Evolutionary conservation across 2,113 vertebrate species (phyloP), one percentile per base, ranked within the genome.

Genomic region (Tylochromis polylepis): DNA sequence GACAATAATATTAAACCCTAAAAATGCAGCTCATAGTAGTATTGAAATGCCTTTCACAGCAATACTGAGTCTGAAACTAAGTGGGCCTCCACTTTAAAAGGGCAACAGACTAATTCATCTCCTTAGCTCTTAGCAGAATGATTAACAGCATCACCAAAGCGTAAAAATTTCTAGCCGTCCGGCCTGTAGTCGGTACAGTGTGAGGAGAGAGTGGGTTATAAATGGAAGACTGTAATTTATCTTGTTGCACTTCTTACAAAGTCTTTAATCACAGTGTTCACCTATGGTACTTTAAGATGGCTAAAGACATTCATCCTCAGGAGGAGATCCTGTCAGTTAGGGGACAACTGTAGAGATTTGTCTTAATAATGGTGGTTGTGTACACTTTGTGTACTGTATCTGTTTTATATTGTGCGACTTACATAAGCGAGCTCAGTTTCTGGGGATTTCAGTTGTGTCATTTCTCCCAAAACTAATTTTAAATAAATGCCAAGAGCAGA

Each of bases 181-280:
- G 11, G 20, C 14, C 82, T 55, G 16, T 5, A 4, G 38, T 60
- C 8, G 1, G 11, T 83, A 16, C 80, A 12, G 34, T 56, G 60
- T 85, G 58, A 87, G 60, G 62, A 81, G 29, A 67, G 46, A 14
- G 59, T 7, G 24, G 11, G 70, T 84, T 91, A 70, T 84, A 88
- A 94, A 95, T 93, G 88, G 87, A 89, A 85, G 57, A 85, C n/a
- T 83, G 84, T 81, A 56, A 93, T 92, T 92, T 59, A 79, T 93
- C 89, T 92, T 82, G 41, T 49, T 62, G 81, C 65, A 18, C 58
- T 34, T 88, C 36, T 77, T 53, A 57, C 31, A 24, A 15, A 43
- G 20, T 65, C 89, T 85, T 91, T 81, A 91, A 92, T 92, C 90
- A 86, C 34, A 43, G 12, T 16, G 77, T 89, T 79, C 83, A 84